Conservation (phyloP, 2,113 vertebrate species). For the Sebastes schlegelii region DNA sequence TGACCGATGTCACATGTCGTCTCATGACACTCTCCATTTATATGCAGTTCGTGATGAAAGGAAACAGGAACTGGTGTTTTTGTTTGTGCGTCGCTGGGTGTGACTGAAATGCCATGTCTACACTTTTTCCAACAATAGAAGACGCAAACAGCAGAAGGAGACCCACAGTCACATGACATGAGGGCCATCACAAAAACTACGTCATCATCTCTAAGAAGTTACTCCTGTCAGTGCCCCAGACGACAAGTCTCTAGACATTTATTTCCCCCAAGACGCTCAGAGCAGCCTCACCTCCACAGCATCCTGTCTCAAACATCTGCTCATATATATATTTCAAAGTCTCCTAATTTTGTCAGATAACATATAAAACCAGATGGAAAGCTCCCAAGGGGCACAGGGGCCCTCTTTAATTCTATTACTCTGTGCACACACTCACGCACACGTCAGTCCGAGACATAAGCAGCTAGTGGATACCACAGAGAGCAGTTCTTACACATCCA, state of each 20-base stretch:
- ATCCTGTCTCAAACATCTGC: slow-evolving; percentile 67
- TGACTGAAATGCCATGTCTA: slow-evolving; percentile 5
- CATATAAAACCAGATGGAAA: slow-evolving; percentile 83
- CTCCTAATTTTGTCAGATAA: slow-evolving; percentile 69
- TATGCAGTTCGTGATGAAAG: background rate
- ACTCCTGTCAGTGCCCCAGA: background rate
- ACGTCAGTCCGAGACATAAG: slow-evolving; percentile 61
- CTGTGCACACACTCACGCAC: slow-evolving; percentile 24
- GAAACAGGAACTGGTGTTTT: slow-evolving; percentile 60
- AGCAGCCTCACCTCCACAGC: slow-evolving; percentile 23
- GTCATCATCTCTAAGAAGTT: slow-evolving; percentile 3
- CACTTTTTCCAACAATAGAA: slow-evolving; percentile 1
- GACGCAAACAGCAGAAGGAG: background rate
- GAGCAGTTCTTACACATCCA: slow-evolving; percentile 62
- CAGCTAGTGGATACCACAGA: slow-evolving; percentile 62
- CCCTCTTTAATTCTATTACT: slow-evolving; percentile 81
- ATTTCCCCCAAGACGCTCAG: slow-evolving; percentile 5
- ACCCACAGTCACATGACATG: background rate
- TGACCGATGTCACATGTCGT: slow-evolving; percentile 17
- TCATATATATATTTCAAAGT: slow-evolving; percentile 73
- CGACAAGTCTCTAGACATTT: background rate
- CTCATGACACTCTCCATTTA: background rate
- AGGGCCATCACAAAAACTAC: background rate
- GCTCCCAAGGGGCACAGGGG: slow-evolving; percentile 67
- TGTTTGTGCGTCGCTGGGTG: slow-evolving; percentile 4